Percentiles rank a stretch among this genome's conserved stretches.
Conservation (phyloP, 2,797 vertebrate species). For the Pipistrellus kuhlii region DNA sequence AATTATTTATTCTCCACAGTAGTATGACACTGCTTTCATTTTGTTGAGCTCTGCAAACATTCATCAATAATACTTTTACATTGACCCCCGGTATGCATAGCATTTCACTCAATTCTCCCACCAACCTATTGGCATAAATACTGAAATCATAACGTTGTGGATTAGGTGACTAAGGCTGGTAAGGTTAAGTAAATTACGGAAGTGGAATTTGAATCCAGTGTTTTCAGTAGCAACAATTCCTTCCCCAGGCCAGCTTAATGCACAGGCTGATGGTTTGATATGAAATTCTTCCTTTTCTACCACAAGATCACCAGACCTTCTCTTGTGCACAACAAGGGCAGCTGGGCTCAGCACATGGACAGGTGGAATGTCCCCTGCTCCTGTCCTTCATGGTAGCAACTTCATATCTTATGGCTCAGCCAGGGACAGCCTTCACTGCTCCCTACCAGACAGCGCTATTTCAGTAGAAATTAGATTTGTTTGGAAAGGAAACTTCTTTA, state of each 20-base stretch:
- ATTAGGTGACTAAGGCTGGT: not conserved
- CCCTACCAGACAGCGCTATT: not conserved
- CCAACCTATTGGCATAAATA: not conserved
- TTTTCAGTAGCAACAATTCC: not conserved
- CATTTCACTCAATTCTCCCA: not conserved
- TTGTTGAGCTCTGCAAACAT: not conserved
- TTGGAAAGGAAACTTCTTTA: not conserved
- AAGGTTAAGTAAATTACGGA: not conserved
- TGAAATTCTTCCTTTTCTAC: not conserved
- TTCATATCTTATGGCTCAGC: not conserved
- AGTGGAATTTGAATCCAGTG: not conserved
- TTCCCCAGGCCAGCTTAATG: not conserved
- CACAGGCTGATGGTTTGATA: not conserved
- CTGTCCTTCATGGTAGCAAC: not conserved
- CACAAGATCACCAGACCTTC: not conserved
- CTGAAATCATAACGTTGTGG: not conserved
- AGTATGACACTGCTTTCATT: not conserved
- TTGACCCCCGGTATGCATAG: not conserved
- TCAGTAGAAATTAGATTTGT: not conserved
- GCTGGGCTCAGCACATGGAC: not conserved
- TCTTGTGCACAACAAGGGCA: not conserved
- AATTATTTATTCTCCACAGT: not conserved
- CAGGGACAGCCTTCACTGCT: not conserved
- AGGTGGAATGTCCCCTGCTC: accelerated
- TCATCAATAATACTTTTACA: not conserved